phyloP scores from a whole-genome alignment of 2,888 invertebrate species.

The Drosophila mercatorum region DNA sequence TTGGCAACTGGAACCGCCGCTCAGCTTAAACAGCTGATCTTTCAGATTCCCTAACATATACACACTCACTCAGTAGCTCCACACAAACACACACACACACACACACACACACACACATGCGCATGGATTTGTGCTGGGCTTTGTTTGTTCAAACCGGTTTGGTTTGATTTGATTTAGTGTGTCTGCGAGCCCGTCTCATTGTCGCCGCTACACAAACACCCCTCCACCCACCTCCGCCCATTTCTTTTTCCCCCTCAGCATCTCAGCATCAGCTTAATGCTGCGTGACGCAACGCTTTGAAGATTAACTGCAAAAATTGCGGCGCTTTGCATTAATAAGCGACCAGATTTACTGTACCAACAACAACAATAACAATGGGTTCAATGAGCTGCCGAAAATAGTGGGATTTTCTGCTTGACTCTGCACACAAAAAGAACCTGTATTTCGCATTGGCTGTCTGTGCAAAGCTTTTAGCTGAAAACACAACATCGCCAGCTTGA shows the following conservation, averaged over 20 bases:
- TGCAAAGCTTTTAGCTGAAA: slow-evolving; percentile 24
- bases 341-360: slow-evolving; percentile 17
- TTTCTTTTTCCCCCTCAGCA: background rate
- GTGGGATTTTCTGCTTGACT: slow-evolving; percentile 1
- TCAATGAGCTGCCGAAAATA: slow-evolving; percentile 35
- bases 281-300: slow-evolving; percentile 33
- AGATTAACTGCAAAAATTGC: slow-evolving; percentile 52
- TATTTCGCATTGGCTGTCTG: slow-evolving; percentile 8
- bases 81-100: background rate
- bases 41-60: slow-evolving; percentile 15
- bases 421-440: slow-evolving; percentile 2
- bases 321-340: slow-evolving; percentile 29
- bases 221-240: background rate
- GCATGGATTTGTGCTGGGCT: background rate
- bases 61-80: background rate
- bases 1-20: slow-evolving; percentile 5
- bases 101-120: background rate
- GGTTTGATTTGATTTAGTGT: slow-evolving; percentile 39
- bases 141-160: slow-evolving; percentile 66
- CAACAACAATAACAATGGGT: slow-evolving; percentile 17
- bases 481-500: slow-evolving; percentile 11
- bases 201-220: background rate
- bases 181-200: slow-evolving; percentile 8
- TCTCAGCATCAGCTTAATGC: background rate
- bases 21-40: slow-evolving; percentile 37